A percentile compares a stretch with the other conserved stretches of the same genome.
phyloP scores from a whole-genome alignment of 2,888 invertebrate genomes.

The Pyrrhia umbra region DNA sequence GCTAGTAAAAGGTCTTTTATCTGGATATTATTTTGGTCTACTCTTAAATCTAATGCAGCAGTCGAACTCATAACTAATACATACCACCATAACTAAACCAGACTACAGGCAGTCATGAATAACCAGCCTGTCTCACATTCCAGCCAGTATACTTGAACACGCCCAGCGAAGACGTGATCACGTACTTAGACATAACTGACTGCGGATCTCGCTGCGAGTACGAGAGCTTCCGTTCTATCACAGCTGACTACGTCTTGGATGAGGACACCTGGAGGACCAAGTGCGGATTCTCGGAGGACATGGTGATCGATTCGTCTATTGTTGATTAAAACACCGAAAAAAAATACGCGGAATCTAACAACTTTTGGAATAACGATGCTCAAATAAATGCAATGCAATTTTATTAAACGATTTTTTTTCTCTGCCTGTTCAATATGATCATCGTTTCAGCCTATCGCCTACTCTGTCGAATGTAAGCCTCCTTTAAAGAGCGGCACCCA shows the following conservation, averaged over 20 bases:
- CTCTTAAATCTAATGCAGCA: too few species aligned
- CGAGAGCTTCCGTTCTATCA: constrained; percentile 63
- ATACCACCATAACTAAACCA: background rate
- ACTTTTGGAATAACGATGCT: background rate
- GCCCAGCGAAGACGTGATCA: constrained; percentile 55
- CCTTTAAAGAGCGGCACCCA: too few species aligned
- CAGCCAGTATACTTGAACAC: constrained; percentile 70
- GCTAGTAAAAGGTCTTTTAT: too few species aligned
- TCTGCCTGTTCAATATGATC: too few species aligned
- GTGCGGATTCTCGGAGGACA: constrained; percentile 64
- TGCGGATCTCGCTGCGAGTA: constrained; percentile 65
- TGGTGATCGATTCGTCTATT: constrained; percentile 59
- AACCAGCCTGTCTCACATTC: background rate
- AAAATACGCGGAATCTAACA: background rate
- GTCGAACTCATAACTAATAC: background rate
- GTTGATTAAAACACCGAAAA: constrained; percentile 49
- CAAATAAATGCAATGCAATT: constrained; percentile 9
- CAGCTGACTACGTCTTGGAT: constrained; percentile 58
- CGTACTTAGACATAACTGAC: constrained; percentile 64
- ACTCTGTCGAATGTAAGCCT: too few species aligned
- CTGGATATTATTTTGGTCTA: too few species aligned
- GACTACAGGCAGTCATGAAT: background rate
- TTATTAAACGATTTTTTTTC: background rate
- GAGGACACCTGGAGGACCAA: constrained; percentile 62
- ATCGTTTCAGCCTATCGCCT: too few species aligned